phyloP scores from a whole-genome alignment of 1,140 invertebrate species.

The Chironomus tepperi region DNA sequence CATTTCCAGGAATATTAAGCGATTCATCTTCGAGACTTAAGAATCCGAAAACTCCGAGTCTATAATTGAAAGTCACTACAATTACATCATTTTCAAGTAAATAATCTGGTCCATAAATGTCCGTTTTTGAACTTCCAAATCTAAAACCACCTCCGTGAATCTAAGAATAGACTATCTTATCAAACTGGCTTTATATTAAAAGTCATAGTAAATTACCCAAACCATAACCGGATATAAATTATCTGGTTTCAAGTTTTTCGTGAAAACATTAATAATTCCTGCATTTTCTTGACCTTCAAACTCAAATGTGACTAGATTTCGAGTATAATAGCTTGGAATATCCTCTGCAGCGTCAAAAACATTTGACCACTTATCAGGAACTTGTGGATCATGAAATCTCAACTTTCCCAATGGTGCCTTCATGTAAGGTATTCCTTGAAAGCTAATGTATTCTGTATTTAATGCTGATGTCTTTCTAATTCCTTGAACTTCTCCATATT shows the following conservation, averaged over 20 bases:
- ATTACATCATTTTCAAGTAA: constrained; percentile 48
- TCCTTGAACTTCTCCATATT: constrained; percentile 7
- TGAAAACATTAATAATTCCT: background rate
- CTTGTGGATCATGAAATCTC: background rate
- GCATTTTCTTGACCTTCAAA: background rate
- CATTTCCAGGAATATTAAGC: constrained; percentile 38
- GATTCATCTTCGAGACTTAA: constrained; percentile 41
- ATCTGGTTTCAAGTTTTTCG: background rate
- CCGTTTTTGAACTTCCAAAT: constrained; percentile 40
- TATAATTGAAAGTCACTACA: constrained; percentile 48
- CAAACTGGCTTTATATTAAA: background rate
- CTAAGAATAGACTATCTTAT: constrained; percentile 29
- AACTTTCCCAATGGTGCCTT: background rate
- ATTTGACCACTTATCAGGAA: background rate
- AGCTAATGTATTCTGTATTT: background rate
- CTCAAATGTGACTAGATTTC: background rate
- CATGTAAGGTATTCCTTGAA: constrained; percentile 18
- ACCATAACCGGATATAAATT: background rate
- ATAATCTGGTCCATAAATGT: constrained; percentile 43
- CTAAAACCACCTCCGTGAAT: constrained; percentile 51
- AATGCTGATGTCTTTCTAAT: background rate
- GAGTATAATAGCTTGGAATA: background rate
- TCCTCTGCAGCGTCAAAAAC: background rate
- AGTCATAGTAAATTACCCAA: background rate
- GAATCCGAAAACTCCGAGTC: constrained; percentile 48